Evolutionary conservation across 1,140 invertebrate species (phyloP).

Genomic region (Neodiprion lecontei): DNA sequence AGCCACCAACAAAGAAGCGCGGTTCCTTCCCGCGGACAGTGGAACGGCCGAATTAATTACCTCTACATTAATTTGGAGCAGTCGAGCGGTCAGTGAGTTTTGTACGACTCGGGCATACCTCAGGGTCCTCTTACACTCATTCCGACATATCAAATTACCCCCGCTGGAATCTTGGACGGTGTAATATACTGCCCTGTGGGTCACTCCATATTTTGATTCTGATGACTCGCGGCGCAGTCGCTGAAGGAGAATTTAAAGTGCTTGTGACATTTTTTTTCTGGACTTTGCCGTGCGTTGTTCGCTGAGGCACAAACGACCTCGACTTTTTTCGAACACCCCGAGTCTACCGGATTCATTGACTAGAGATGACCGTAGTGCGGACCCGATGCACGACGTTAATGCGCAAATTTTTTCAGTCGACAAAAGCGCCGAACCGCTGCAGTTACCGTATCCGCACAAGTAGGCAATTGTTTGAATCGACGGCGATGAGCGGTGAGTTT

Average conservation of each 20-base stretch:
- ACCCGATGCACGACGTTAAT: no score
- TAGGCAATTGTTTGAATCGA: neutral
- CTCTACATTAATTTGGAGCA: constrained; percentile 9
- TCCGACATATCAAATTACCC: constrained; percentile 28
- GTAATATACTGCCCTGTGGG: constrained; percentile 20
- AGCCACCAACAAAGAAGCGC: neutral
- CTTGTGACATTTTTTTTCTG: neutral
- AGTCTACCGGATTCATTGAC: no score
- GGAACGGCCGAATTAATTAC: constrained; percentile 12
- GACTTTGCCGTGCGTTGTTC: neutral
- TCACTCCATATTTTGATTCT: constrained; percentile 25
- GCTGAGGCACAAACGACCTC: neutral
- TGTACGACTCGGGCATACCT: constrained; percentile 11
- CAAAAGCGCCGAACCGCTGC: no score
- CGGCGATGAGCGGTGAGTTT: neutral
- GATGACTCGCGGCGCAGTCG: constrained; percentile 15
- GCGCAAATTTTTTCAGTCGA: no score
- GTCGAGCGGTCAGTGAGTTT: neutral
- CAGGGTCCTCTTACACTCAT: neutral
- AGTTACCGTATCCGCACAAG: no score
- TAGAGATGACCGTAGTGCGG: no score
- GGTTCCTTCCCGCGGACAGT: neutral
- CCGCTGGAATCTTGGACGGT: constrained; percentile 23
- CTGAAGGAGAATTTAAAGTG: neutral
- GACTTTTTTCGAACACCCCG: neutral